phyloP scores from a whole-genome alignment of 2,888 invertebrate species.

The Mesoligia furuncula region DNA sequence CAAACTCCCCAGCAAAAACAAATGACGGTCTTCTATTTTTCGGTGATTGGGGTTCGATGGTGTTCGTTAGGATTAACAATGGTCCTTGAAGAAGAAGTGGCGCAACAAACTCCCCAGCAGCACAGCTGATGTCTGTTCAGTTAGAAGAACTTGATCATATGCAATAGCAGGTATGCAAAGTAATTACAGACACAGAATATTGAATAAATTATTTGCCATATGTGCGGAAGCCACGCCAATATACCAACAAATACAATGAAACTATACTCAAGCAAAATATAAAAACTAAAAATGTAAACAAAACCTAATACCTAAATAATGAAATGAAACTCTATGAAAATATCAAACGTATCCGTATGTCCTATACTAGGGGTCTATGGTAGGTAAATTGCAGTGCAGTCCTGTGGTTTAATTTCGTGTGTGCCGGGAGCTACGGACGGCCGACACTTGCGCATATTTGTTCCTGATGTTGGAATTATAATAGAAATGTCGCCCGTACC shows the following conservation, averaged over 20 bases:
- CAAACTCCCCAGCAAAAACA: not conserved
- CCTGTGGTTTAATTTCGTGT: conserved; percentile 69
- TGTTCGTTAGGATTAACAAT: too few relatives aligned
- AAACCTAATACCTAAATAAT: not conserved
- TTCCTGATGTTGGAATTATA: conserved; percentile 57
- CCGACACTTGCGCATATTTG: conserved; percentile 61
- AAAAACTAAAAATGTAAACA: not conserved
- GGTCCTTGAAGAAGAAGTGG: too few relatives aligned
- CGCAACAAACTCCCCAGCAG: too few relatives aligned
- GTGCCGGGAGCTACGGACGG: conserved; percentile 64
- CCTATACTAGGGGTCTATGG: conserved; percentile 16
- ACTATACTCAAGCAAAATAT: not conserved
- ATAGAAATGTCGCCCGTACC: conserved; percentile 54
- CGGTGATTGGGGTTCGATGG: too few relatives aligned
- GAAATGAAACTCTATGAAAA: conserved; percentile 38
- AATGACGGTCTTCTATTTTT: too few relatives aligned
- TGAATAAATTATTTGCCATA: too few relatives aligned
- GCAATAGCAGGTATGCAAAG: too few relatives aligned
- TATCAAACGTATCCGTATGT: conserved; percentile 48
- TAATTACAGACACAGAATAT: too few relatives aligned
- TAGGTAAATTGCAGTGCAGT: conserved; percentile 66
- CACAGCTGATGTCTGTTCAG: too few relatives aligned
- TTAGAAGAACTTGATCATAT: not conserved
- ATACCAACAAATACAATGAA: not conserved
- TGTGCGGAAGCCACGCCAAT: too few relatives aligned